phyloP scores from a whole-genome alignment of 1,140 invertebrate genomes.

The Hormaphis cornu region DNA sequence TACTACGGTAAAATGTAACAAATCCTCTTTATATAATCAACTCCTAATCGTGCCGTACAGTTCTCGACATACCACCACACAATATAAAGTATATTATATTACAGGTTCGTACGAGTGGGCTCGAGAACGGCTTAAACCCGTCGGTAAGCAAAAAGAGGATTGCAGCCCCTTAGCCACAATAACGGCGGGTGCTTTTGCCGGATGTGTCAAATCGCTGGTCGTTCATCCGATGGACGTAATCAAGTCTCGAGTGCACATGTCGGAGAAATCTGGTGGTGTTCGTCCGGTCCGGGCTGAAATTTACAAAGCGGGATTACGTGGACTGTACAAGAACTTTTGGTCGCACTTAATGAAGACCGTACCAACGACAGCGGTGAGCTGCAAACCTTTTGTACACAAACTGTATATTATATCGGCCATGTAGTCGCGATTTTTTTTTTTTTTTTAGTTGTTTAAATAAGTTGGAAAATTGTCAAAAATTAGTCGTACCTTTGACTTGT shows the following conservation, averaged over 20 bases:
- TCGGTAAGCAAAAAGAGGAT: conserved; percentile 56
- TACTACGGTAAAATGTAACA: too few relatives aligned
- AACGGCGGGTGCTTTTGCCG: conserved; percentile 81
- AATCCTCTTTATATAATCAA: too few relatives aligned
- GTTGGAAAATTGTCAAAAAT: too few relatives aligned
- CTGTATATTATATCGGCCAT: too few relatives aligned
- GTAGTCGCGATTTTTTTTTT: too few relatives aligned
- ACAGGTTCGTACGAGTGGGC: conserved; percentile 91
- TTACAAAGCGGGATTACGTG: conserved; percentile 60
- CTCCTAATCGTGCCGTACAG: too few relatives aligned
- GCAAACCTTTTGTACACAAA: too few relatives aligned
- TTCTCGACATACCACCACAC: too few relatives aligned
- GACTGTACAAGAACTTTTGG: conserved; percentile 84
- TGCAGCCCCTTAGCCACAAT: conserved; percentile 69
- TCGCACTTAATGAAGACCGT: conserved; percentile 88
- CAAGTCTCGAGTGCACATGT: conserved; percentile 83
- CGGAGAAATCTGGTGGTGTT: not conserved
- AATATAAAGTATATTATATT: too few relatives aligned
- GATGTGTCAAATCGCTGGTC: conserved; percentile 75
- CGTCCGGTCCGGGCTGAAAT: not conserved
- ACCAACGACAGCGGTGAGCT: conserved; percentile 90
- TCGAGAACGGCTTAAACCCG: conserved; percentile 54
- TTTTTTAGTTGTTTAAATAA: too few relatives aligned
- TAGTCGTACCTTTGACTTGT: too few relatives aligned
- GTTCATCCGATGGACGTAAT: conserved; percentile 98